phyloP scores from a whole-genome alignment of 2,888 invertebrate species.

The Agrochola lychnidis region DNA sequence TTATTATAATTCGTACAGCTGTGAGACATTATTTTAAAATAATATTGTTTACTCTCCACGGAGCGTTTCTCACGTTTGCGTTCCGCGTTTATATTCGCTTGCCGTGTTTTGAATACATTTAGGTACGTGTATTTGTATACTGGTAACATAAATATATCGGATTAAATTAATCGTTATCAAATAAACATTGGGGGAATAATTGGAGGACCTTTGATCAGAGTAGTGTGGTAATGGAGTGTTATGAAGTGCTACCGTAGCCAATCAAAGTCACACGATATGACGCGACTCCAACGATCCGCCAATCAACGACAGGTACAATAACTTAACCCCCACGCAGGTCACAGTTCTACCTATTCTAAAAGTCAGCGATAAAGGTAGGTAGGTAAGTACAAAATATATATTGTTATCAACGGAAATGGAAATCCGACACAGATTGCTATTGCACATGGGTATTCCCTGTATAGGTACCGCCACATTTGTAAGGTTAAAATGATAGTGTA shows the following conservation, averaged over 20 bases:
- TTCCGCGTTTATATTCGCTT: constrained; percentile 64
- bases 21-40: constrained; percentile 76
- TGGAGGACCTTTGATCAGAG: constrained; percentile 35
- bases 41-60: constrained; percentile 72
- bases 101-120: constrained; percentile 66
- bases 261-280: not conserved
- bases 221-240: constrained; percentile 18
- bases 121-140: constrained; percentile 56
- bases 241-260: not conserved
- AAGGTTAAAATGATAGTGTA: constrained; percentile 21
- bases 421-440: constrained; percentile 26
- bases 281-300: not conserved
- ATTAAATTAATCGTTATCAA: constrained; percentile 63
- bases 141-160: constrained; percentile 59
- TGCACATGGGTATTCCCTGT: constrained; percentile 19
- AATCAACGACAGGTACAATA: constrained; percentile 13
- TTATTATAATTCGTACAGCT: constrained; percentile 69
- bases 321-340: not conserved
- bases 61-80: constrained; percentile 68
- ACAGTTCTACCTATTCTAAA: not conserved
- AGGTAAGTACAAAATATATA: constrained; percentile 9
- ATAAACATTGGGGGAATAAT: constrained; percentile 44
- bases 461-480: not conserved
- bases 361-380: constrained; percentile 7
- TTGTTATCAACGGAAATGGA: constrained; percentile 36